Base-by-base conservation (phyloP, 2,113 vertebrate genomes). In the Nothocercus julius region DNA sequence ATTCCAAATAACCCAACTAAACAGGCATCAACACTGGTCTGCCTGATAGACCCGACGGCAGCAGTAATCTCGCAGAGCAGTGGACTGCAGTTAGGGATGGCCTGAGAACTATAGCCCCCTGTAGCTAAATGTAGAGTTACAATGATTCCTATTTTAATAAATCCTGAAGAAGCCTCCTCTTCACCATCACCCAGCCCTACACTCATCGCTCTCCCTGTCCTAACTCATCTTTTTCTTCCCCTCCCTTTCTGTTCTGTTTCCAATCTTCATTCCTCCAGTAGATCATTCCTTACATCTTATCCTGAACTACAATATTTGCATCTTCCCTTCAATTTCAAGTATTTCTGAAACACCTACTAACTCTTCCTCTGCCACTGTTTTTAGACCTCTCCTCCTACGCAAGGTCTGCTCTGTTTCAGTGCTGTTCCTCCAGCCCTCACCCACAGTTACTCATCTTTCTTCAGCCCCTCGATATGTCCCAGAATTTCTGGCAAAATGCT, bases 311-410 rank as follows among this genome's bases (percentile, higher is more conserved):
- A 86, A 59, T 68, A 80, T 51, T 83, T 89, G 16, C 68, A 11
- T 82, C 38, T 86, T 89, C 70, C 20, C 70, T 73, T 94, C 44
- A 73, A 21, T 90, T 92, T 89, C 77, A 93, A 78, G 12, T 92
- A 77, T 76, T 92, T 92, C 70, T 89, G 44, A 62, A 93, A 94
- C 90, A 89, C 87, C 74, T 88, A 91, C 94, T 90, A 76, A 87
- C 84, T 94, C 74, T 92, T 95, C 70, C 58, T 18, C 54, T 86
- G 69, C 34, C 90, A 79, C 87, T 78, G 69, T 92, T 88, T 96
- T 88, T 87, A 94, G 83, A 93, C 67, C 85, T 93, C 67, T 84
- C 93, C 90, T 93, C 90, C 80, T 82, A 93, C 85, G 74, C 81
- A 90, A 45, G 80, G 75, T 90, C 86, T 87, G 76, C 92, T 81